Evolutionary conservation across 92 coral and sea anemone species (phyloP), one percentile per base, ranked within the genome.

Genomic region (Epizoanthus stellaris): DNA sequence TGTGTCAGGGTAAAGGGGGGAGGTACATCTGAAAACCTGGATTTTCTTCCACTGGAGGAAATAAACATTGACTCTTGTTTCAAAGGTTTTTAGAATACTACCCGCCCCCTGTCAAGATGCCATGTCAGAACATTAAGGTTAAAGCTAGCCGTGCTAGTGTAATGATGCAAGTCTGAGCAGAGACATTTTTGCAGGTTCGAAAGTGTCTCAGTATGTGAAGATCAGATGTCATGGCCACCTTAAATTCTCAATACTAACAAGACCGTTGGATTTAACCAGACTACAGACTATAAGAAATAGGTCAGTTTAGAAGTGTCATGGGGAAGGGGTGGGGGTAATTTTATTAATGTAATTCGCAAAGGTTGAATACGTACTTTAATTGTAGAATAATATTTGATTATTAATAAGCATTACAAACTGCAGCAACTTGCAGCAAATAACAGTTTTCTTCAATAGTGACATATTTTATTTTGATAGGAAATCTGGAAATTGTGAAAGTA

Each of bases 131-230:
- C 70, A 30, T 66, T 14, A 15, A 2, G 21, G 56, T 52, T 59
- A 15, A 17, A 4, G 60, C 82, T 39, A 39, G 82, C 82, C 14
- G 82, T 49, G 36, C 70, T 76, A 20, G 82, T 15, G 8, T n/a
- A 3, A 20, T 21, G 11, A 2, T 36, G 17, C 5, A 13, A 19
- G 66, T 5, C 8, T 17, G 54, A 16, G 19, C 38, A 76, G 62
- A 39, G 69, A 76, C 69, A 60, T 3, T 76, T 76, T 76, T 59
- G 82, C 69, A 7, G 82, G 82, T 6, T 76, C 82, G 68, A 76
- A 60, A 76, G 60, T 76, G 82, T 59, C 56, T 60, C 19, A 15
- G 21, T 76, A 57, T 65, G 21, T 47, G 9, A 74, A 40, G 16
- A 34, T 65, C 63, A 5, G 19, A 15, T 57, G 68, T 67, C 38